phyloP scores from a whole-genome alignment of 92 coral and sea anemone species.

The Metridium senile region DNA sequence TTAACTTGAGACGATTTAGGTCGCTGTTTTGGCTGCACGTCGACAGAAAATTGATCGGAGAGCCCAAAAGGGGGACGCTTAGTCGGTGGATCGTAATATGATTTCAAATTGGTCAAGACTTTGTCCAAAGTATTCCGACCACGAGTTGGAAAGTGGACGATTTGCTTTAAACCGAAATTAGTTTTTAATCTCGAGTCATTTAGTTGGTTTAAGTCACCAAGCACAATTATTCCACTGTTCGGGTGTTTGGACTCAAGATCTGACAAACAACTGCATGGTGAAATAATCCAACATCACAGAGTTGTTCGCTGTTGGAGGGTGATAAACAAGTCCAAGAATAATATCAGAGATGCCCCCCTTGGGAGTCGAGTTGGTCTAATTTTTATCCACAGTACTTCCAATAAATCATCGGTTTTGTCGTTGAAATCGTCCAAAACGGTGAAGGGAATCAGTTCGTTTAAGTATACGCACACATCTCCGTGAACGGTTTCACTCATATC shows the following conservation, averaged over 20 bases:
- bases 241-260: constrained; percentile 57
- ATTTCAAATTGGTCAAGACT: constrained; percentile 39
- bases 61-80: constrained; percentile 45
- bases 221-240: constrained; percentile 51
- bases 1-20: not conserved
- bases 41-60: constrained; percentile 52
- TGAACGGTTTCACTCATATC: constrained; percentile 49
- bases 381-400: constrained; percentile 57
- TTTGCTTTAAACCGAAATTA: constrained; percentile 48
- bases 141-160: constrained; percentile 54
- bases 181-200: constrained; percentile 37
- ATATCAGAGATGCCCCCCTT: constrained; percentile 60
- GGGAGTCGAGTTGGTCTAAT: constrained; percentile 62
- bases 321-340: constrained; percentile 57
- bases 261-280: constrained; percentile 34
- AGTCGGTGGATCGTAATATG: constrained; percentile 36
- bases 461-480: constrained; percentile 54
- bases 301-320: constrained; percentile 50
- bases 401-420: constrained; percentile 1
- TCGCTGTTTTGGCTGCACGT: constrained; percentile 46
- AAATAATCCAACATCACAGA: constrained; percentile 56
- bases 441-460: constrained; percentile 48
- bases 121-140: constrained; percentile 34
- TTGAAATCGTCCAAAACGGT: constrained; percentile 30
- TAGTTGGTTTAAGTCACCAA: constrained; percentile 64